Conservation (phyloP, 2,797 vertebrate genomes). For the Natrix natrix region DNA sequence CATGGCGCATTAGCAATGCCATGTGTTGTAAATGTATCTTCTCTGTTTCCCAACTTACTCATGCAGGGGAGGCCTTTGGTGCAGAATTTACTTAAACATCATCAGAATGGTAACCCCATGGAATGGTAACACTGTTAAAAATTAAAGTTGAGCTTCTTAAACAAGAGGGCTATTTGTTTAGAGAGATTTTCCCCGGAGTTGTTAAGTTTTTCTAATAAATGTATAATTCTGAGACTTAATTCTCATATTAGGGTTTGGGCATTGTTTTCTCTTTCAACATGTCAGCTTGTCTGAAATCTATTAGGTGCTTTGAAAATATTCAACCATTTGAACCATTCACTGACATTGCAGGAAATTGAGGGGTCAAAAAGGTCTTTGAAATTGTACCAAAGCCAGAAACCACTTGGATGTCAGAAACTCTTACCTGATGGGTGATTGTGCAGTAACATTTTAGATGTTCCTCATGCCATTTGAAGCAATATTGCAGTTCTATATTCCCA, state of each 20-base stretch:
- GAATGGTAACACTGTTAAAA: slow-evolving; percentile 45
- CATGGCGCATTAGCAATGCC: slow-evolving; percentile 54
- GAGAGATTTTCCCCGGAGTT: slow-evolving; percentile 26
- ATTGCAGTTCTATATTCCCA: background rate
- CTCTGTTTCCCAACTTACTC: slow-evolving; percentile 38
- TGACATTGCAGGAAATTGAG: background rate
- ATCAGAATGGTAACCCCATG: background rate
- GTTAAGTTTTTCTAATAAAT: slow-evolving; percentile 10
- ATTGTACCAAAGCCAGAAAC: background rate
- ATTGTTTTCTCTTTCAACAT: background rate
- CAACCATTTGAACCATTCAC: background rate
- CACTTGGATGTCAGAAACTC: background rate
- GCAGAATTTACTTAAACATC: slow-evolving; percentile 48
- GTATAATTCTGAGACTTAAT: background rate
- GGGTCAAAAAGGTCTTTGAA: background rate
- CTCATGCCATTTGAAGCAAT: background rate
- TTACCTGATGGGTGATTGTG: background rate
- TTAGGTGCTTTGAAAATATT: background rate
- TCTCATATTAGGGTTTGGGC: background rate
- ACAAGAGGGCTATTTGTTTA: slow-evolving; percentile 45
- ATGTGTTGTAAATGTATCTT: slow-evolving; percentile 43
- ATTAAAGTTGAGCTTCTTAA: slow-evolving; percentile 50
- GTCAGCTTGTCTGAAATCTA: background rate
- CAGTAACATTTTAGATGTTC: background rate
- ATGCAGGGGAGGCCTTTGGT: slow-evolving; percentile 26